These are phyloP conservation scores for Dromas ardeola DNA, from an alignment of 2,113 vertebrate genomes.

Conservation along the genomic window DNA sequence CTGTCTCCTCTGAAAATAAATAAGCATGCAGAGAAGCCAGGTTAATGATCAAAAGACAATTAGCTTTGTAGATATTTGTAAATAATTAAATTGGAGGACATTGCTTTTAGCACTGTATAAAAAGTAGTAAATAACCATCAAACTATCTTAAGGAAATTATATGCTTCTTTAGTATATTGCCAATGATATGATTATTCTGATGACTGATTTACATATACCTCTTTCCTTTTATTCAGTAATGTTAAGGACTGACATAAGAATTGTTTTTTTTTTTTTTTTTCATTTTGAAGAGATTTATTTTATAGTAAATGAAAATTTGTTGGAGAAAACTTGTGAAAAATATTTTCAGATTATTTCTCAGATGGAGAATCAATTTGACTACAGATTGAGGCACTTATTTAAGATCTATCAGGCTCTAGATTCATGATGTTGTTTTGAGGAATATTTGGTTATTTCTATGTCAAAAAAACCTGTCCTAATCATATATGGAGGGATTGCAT, in stretches of 20 bases:
- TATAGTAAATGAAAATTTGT: not conserved
- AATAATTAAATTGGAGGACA: not conserved
- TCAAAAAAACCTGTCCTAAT: rapidly evolving
- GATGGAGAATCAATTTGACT: not conserved
- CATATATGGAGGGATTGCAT: not conserved
- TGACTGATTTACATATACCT: not conserved
- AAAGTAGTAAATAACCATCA: not conserved
- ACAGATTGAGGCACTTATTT: not conserved
- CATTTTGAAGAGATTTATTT: not conserved
- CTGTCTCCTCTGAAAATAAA: not conserved
- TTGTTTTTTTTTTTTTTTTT: no score
- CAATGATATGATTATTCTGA: not conserved
- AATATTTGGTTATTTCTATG: not conserved
- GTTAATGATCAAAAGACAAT: not conserved
- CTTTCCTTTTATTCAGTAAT: not conserved
- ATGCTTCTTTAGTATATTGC: not conserved
- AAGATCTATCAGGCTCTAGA: not conserved
- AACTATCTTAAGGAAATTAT: not conserved
- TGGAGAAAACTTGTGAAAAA: not conserved
- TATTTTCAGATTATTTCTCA: not conserved
- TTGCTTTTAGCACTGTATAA: not conserved
- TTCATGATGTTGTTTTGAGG: not conserved
- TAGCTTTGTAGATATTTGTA: not conserved
- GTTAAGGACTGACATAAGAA: not conserved
- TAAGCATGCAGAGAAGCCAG: not conserved